Evolutionary conservation across 2,797 vertebrate species (phyloP), one percentile per base, ranked within the genome.

Genomic region (Malacoraja senta): DNA sequence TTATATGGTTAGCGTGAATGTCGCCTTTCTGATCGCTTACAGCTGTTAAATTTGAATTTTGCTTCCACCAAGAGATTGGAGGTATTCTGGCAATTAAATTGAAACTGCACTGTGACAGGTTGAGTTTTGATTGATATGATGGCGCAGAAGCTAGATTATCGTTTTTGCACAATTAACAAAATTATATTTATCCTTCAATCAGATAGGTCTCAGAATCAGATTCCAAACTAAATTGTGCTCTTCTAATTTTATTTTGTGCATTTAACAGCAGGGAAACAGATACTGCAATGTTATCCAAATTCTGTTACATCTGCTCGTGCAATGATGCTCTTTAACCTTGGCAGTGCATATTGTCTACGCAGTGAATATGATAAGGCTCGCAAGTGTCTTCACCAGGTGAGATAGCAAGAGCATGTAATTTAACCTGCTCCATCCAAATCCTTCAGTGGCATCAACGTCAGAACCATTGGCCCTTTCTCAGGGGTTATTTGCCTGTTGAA

Each of bases 281-380:
- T 97, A 0, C 98, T 98, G 0, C 96, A 98, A 94, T 99, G 98
- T 94, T 99, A 99, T 95, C 99, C 99, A 94, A 99, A 98, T 94
- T 99, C 98, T 0, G 98, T 99, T 95, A 98, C 95, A 2, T 97
- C 97, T 24, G 99, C 99, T 12, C 96, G 98, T 91, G 98, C 98
- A 19, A 99, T 98, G 97, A 99, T 99, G 98, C 96, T 99, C 0
- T 99, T 99, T 95, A 99, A 99, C 95, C 96, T 99, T 1, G 99
- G 98, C 93, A 99, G 98, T 3, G 98, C 99, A 17, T 99, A 99
- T 95, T 99, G 99, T 93, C 95, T 99, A 95, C 96, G 99, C 94
- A 99, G 99, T 74, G 99, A 99, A 94, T 99, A 99, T 1, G 99
- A 99, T 94, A 99, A 99, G 96, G 99, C 99, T 91, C 97, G 99